Conservation (phyloP, 2,888 invertebrate species). For the Drosophila nigricruria region DNA sequence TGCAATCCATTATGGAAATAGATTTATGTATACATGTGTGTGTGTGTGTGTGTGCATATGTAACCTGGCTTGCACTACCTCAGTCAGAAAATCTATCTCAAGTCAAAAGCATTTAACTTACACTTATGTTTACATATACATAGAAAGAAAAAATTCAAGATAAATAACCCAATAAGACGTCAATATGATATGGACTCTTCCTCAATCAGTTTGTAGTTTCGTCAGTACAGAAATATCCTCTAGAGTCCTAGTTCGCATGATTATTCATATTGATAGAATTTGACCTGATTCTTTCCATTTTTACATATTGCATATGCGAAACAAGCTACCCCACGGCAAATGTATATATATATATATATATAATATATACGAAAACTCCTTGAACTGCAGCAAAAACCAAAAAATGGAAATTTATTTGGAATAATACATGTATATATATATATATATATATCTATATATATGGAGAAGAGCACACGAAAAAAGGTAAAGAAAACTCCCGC, state of each 20-base stretch:
- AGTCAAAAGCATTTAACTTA: constrained; percentile 9
- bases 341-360: not conserved
- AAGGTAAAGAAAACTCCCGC: constrained; percentile 29
- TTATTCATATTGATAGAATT: not conserved
- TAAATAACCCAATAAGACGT: constrained; percentile 27
- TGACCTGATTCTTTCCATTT: not conserved
- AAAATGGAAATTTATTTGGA: constrained; percentile 18
- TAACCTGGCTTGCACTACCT: constrained; percentile 12
- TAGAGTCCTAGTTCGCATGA: not conserved
- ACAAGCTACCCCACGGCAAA: not conserved
- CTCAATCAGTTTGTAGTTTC: too few species aligned
- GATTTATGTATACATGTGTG: constrained; percentile 33
- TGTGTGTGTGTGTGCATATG: constrained; percentile 10
- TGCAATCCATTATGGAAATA: constrained; percentile 80
- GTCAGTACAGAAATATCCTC: too few species aligned
- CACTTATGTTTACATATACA: constrained; percentile 3
- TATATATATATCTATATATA: not conserved
- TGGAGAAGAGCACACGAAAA: constrained; percentile 1
- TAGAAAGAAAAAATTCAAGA: not conserved
- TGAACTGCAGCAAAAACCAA: constrained; percentile 14
- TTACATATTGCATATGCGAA: constrained; percentile 1
- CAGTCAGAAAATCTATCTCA: constrained; percentile 24
- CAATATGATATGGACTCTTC: constrained; percentile 27
- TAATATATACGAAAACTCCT: constrained; percentile 2
- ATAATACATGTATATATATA: not conserved